Evolutionary conservation across 2,888 invertebrate genomes (phyloP).

Genomic region (Parochlus steinenii): DNA sequence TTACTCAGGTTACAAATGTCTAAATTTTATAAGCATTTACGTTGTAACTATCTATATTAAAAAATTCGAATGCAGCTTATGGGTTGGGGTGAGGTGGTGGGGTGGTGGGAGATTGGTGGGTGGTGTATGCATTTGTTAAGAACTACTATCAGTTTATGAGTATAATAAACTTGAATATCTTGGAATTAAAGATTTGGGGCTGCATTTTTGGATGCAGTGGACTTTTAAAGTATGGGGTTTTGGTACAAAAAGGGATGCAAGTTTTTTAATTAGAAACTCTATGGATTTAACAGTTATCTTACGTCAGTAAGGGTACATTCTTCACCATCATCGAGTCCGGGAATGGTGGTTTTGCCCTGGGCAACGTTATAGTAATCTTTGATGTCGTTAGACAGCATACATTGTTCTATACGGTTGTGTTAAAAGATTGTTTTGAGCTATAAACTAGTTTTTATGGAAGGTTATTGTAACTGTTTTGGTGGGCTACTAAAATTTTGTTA

Average conservation of each 20-base stretch:
- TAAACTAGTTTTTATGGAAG: no score
- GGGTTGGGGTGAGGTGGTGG: neutral
- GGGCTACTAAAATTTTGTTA: no score
- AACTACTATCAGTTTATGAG: neutral
- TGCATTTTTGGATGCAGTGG: no score
- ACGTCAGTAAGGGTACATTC: conserved; percentile 69
- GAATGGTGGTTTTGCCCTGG: conserved; percentile 86
- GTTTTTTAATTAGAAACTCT: neutral
- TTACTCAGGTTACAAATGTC: conserved; percentile 58
- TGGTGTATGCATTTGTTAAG: conserved; percentile 7
- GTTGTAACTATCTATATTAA: neutral
- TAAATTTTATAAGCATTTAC: conserved; percentile 20
- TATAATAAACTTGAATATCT: no score
- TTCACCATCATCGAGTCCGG: conserved; percentile 79
- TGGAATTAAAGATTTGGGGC: no score
- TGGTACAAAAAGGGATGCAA: no score
- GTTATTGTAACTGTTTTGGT: no score
- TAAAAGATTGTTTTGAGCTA: no score
- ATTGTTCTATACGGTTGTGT: conserved; percentile 49
- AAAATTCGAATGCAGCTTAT: no score
- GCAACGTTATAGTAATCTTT: conserved; percentile 76
- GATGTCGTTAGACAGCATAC: conserved; percentile 61
- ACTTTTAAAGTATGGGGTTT: no score
- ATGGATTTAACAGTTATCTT: conserved; percentile 31
- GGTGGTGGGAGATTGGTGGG: neutral